These are phyloP conservation scores for Pleuronectes platessa DNA, from an alignment of 2,113 vertebrate genomes.

Conservation along the genomic window DNA sequence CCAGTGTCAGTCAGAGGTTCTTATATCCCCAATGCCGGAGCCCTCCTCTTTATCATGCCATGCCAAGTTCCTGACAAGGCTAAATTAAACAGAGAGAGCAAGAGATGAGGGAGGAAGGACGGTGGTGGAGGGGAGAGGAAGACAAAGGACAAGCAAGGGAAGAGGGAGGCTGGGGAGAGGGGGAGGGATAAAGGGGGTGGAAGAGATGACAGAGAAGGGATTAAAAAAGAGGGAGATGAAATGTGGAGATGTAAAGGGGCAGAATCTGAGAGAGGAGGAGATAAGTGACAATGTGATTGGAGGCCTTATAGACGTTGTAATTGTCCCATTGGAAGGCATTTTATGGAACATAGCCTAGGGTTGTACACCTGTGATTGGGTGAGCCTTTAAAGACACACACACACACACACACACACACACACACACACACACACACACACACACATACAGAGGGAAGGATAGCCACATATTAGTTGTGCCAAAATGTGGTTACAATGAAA, in stretches of 20 bases:
- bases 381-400: constrained; percentile 35
- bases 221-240: constrained; percentile 53
- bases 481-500: constrained; percentile 6
- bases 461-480: constrained; percentile 2
- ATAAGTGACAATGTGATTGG: constrained; percentile 61
- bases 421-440: constrained; percentile 13
- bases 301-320: constrained; percentile 56
- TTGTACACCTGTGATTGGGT: constrained; percentile 68
- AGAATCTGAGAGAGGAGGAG: constrained; percentile 36
- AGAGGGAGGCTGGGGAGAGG: constrained; percentile 7
- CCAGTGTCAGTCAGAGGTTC: constrained; percentile 48
- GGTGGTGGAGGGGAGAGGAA: constrained; percentile 10
- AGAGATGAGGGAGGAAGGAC: constrained; percentile 9
- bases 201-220: constrained; percentile 48
- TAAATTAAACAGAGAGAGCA: constrained; percentile 62
- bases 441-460: not conserved
- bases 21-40: constrained; percentile 35
- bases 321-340: constrained; percentile 45
- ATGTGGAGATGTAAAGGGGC: constrained; percentile 41
- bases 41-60: constrained; percentile 58
- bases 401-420: constrained; percentile 4
- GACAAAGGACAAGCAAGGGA: not conserved
- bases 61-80: constrained; percentile 68
- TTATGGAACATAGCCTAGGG: constrained; percentile 57
- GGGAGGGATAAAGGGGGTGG: not conserved